Base-by-base conservation (phyloP, 2,797 vertebrate species). In the Liparis tanakae region DNA sequence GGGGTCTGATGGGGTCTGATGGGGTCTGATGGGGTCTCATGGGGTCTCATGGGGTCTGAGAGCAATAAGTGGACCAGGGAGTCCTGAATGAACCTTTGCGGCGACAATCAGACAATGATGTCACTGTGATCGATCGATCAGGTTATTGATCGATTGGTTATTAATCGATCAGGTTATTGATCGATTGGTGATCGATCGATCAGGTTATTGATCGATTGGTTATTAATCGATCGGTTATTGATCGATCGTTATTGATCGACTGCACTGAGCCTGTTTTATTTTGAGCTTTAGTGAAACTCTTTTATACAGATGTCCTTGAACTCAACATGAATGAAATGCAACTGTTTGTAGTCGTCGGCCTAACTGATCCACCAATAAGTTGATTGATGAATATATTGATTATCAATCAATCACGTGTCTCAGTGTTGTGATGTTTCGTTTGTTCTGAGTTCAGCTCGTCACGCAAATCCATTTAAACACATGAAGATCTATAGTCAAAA, bases 81-180 rank as follows among this genome's bases (percentile, higher is more conserved):
- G 25, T 30, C 25, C 25, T 30, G 25, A 30, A 30, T 30, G 25
- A 30, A 30, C 25, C 25, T 30, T 30, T 30, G 25, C 25, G 25
- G 25, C 55, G 90, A 91, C 88, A 90, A 92, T 92, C 90, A 80
- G 76, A 76, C 15, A 14, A 78, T 71, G 67, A 80, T 72, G 58
- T 77, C 80, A 77, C 41, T 15, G 65, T 33, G 25, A 30, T 30
- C 25, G 2, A 30, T 30, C 25, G 25, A n/a, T n/a, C n/a, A n/a
- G n/a, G 43, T 50, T 34, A 60, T 43, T 61, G 37, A 78, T 80
- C 4, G 25, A 73, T 48, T 70, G 72, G 43, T 50, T 34, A 60
- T 43, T 61, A 34, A 78, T 80, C 4, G 25, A 73, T n/a, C n/a
- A n/a, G n/a, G 43, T 50, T 34, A 60, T 43, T 61, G 37, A 78